Evolutionary conservation across 2,797 vertebrate species (phyloP).

Genomic region (Dipus sagitta): DNA sequence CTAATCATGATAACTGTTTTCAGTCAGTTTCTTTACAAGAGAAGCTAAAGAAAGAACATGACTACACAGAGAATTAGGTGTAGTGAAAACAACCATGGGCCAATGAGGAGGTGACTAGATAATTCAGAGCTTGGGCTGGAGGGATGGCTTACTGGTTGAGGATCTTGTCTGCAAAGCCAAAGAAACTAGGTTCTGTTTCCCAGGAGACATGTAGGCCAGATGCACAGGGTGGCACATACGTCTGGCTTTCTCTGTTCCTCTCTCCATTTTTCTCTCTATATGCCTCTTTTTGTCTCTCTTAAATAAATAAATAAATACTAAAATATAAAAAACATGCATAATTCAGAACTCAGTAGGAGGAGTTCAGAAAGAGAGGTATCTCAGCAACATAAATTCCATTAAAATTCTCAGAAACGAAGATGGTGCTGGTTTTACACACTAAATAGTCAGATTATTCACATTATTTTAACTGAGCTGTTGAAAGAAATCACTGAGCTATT

Average conservation of each 20-base stretch:
- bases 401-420: slow-evolving; percentile 15
- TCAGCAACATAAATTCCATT: neutral
- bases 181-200: no score
- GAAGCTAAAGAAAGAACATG: neutral
- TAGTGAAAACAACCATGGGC: neutral
- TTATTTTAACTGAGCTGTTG: neutral
- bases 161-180: no score
- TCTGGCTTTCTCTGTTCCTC: no score
- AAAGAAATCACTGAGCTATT: neutral
- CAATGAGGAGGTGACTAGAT: neutral
- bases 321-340: no score
- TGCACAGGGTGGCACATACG: no score
- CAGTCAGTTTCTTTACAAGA: neutral
- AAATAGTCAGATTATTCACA: neutral
- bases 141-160: no score
- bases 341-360: neutral
- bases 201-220: no score
- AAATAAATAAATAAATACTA: no score
- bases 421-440: neutral
- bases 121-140: neutral
- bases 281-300: no score
- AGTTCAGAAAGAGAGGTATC: neutral
- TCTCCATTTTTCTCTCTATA: no score
- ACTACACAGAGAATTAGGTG: neutral
- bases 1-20: neutral